These are phyloP conservation scores for Eupithecia dodoneata DNA, from an alignment of 2,888 invertebrate species.

Conservation along the genomic window DNA sequence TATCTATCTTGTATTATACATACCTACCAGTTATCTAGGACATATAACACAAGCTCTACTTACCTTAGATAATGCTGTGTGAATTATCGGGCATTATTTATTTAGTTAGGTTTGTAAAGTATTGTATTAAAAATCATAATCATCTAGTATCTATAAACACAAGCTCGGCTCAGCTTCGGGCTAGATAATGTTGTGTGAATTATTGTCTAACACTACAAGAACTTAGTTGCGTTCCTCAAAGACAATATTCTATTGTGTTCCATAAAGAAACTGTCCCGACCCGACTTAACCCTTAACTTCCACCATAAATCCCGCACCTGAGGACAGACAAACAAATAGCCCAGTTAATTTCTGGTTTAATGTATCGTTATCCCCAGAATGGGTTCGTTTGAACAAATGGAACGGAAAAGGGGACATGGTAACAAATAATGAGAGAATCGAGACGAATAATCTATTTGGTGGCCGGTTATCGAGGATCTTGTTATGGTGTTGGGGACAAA, in stretches of 20 bases:
- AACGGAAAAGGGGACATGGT: conserved; percentile 75
- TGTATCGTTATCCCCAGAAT: conserved; percentile 73
- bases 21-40: too few relatives aligned
- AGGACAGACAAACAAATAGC: conserved; percentile 65
- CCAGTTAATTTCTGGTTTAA: conserved; percentile 76
- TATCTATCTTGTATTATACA: too few relatives aligned
- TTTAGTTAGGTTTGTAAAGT: too few relatives aligned
- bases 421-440: conserved; percentile 74
- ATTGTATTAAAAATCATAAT: too few relatives aligned
- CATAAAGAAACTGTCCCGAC: not conserved
- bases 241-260: not conserved
- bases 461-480: conserved; percentile 26
- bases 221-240: conserved; percentile 2
- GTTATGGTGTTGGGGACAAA: conserved; percentile 2
- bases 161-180: too few relatives aligned
- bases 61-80: too few relatives aligned
- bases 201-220: not conserved
- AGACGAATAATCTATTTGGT: conserved; percentile 50
- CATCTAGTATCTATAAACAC: too few relatives aligned
- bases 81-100: too few relatives aligned
- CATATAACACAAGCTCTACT: too few relatives aligned
- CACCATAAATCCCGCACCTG: conserved; percentile 37
- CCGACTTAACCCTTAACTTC: conserved; percentile 24
- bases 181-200: too few relatives aligned
- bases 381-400: conserved; percentile 72